Evolutionary conservation across 1,140 invertebrate genomes (phyloP).

Genomic region (Polypedilum vanderplanki): DNA sequence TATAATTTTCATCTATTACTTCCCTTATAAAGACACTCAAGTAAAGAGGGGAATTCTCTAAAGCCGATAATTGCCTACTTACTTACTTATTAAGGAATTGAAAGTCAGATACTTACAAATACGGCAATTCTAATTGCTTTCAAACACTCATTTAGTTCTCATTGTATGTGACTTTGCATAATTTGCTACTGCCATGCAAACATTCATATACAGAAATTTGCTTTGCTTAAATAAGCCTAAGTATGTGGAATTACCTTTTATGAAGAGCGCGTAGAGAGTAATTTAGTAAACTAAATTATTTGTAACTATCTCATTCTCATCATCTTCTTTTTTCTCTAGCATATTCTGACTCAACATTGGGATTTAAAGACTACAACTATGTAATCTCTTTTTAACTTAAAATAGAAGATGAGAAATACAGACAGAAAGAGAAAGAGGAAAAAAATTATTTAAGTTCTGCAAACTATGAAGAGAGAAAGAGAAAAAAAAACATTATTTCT

Average conservation of each 20-base stretch:
- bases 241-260: slow-evolving; percentile 18
- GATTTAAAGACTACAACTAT: slow-evolving; percentile 16
- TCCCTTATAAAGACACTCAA: neutral
- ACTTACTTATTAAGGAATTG: slow-evolving; percentile 5
- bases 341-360: neutral
- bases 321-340: neutral
- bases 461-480: no score
- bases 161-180: slow-evolving; percentile 22
- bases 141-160: slow-evolving; percentile 12
- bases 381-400: neutral
- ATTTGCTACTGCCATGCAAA: slow-evolving; percentile 3
- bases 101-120: neutral
- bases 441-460: no score
- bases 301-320: neutral
- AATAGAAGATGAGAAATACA: neutral
- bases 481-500: no score
- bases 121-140: slow-evolving; percentile 27
- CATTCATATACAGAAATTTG: neutral
- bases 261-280: slow-evolving; percentile 9
- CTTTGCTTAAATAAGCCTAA: neutral
- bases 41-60: neutral
- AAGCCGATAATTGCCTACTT: slow-evolving; percentile 12
- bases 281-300: slow-evolving; percentile 9
- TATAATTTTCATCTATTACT: slow-evolving; percentile 19
- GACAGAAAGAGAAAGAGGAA: neutral